Base-by-base conservation (phyloP, 2,888 invertebrate genomes). In the Pterostichus niger region DNA sequence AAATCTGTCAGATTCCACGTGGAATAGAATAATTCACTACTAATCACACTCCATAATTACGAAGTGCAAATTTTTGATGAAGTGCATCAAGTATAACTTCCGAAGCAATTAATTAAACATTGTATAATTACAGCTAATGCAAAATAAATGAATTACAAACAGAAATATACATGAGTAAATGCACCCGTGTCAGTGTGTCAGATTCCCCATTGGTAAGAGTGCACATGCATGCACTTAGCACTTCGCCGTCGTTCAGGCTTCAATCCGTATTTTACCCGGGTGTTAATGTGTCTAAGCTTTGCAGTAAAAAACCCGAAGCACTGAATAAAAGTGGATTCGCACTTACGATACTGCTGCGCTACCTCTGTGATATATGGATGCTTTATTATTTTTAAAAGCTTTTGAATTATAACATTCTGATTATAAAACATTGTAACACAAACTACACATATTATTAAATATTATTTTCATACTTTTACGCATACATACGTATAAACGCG, bases 131-230 rank as follows among this genome's bases (percentile, higher is more conserved):
- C 40, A 0, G 68, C 68, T 71, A n/a, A 71, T 71, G 44, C 40
- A 44, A 64, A 33, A 64, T 64, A 64, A 64, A 64, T 64, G 35
- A 64, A 71, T 71, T 71, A 40, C 46, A 71, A 71, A 71, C 68
- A 24, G 68, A 44, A 71, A 44, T 44, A 71, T 44, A 71, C 68
- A 71, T 71, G 64, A 64, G 44, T 44, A 33, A 24, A 64, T 35
- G 33, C 40, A 40, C 6, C 6, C 6, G 40, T 24, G 24, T 40
- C 5, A 7, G 40, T 9, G 6, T 7, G 40, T 40, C 9, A 40
- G 6, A 40, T 6, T 40, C 40, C 1, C 40, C 40, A 2, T 7
- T 24, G 31, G 9, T 13, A 64, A 64, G 35, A 64, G 64, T 64
- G 64, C 64, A 64, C 24, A 24, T 24, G 59, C 40, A 40, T 49